Base-by-base conservation (phyloP, 2,888 invertebrate species). In the Pristionchus arcanus region DNA sequence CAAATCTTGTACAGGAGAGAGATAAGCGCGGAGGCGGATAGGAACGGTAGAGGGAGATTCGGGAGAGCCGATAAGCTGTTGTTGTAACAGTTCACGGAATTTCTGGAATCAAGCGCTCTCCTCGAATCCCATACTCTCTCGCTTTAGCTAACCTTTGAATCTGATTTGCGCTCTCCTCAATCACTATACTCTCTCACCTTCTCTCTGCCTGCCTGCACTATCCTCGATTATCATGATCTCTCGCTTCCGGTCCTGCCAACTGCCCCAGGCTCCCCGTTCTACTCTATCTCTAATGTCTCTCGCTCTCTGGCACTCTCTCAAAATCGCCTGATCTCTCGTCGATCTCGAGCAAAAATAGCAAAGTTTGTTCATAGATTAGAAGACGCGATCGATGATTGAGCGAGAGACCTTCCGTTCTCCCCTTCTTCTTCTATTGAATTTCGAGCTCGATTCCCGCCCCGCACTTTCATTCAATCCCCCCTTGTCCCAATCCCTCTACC, bases 61-160 rank as follows among this genome's bases (percentile, higher is more conserved):
- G 13, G 83, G n/a, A 83, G 55, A 83, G 83, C n/a, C 9, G 49
- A 71, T 71, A 71, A 31, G 42, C 13, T 16, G 34, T 42, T n/a
- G n/a, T 3, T 83, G 83, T 83, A 83, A 83, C 83, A 83, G 83
- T 83, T 83, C 53, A 74, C 74, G 68, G 74, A 74, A 74, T 74
- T 74, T 37, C 74, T 74, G 74, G 19, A 37, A 25, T 9, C 21
- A n/a, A n/a, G 31, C 16, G 68, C 37, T 74, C 74, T 74, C 74
- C 21, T n/a, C 37, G 25, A 37, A 42, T 25, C 74, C 5, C 74
- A 7, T 25, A 11, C 74, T 74, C 74, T 74, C 83, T 83, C 81
- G 81, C 28, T n/a, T n/a, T n/a, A n/a, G n/a, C n/a, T n/a, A n/a
- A n/a, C n/a, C n/a, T n/a, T n/a, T n/a, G n/a, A n/a, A n/a, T n/a